Evolutionary conservation across 2,888 invertebrate species (phyloP).

Genomic region (Pristionchus maxplancki): DNA sequence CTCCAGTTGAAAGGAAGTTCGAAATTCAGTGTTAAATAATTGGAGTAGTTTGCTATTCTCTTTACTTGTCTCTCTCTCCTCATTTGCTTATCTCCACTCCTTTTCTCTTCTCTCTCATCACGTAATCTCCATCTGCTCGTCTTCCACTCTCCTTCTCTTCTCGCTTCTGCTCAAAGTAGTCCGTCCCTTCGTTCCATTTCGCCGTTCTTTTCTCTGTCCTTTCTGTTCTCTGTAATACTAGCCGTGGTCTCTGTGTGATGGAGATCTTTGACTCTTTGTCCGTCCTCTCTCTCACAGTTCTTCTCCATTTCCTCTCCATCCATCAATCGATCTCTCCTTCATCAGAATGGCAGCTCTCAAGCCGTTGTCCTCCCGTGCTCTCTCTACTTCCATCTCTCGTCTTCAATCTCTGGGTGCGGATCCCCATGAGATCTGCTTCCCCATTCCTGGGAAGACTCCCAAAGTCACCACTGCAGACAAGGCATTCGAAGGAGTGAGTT

Average conservation of each 20-base stretch:
- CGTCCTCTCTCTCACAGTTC: background rate
- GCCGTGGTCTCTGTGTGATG: too few relatives aligned
- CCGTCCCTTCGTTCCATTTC: background rate
- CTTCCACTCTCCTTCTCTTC: background rate
- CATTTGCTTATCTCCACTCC: slow-evolving; percentile 16
- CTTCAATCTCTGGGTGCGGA: background rate
- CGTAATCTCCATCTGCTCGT: slow-evolving; percentile 8
- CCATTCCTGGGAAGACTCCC: slow-evolving; percentile 66
- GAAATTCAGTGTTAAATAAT: background rate
- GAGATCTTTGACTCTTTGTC: too few relatives aligned
- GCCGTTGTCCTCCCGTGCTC: slow-evolving; percentile 30
- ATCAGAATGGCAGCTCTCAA: slow-evolving; percentile 17
- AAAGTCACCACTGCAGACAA: slow-evolving; percentile 65
- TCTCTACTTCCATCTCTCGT: slow-evolving; percentile 44
- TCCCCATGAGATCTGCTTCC: slow-evolving; percentile 65
- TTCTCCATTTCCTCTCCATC: background rate
- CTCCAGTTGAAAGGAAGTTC: background rate
- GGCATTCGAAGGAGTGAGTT: slow-evolving; percentile 68
- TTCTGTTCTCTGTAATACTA: too few relatives aligned
- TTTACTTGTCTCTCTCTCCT: background rate
- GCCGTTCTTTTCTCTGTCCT: background rate
- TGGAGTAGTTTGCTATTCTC: background rate
- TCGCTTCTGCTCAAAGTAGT: background rate
- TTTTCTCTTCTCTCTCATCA: background rate
- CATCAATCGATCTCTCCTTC: background rate